phyloP scores from a whole-genome alignment of 2,888 invertebrate genomes.

The Atrina japonica region DNA sequence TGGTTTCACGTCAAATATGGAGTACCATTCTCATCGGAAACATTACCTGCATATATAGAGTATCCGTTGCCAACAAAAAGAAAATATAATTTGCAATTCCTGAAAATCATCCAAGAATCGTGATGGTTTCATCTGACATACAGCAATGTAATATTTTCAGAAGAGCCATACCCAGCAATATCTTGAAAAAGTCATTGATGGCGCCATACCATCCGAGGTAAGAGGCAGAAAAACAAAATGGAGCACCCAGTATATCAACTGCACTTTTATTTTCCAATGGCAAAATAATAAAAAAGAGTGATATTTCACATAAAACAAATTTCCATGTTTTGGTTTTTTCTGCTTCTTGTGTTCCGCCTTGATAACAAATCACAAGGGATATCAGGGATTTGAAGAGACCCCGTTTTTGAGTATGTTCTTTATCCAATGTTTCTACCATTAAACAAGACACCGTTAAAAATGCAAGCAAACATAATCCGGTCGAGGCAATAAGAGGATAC shows the following conservation, averaged over 20 bases:
- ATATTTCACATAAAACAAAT: neutral
- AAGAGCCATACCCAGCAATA: neutral
- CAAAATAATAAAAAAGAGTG: neutral
- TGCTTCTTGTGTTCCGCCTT: too few species aligned
- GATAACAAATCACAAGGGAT: neutral
- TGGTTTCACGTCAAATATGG: too few species aligned
- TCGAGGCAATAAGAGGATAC: constrained; percentile 25
- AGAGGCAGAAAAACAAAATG: constrained; percentile 33
- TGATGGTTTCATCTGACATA: constrained; percentile 21
- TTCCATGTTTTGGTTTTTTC: neutral
- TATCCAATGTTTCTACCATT: constrained; percentile 2
- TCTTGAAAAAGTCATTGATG: neutral
- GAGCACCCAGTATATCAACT: constrained; percentile 18
- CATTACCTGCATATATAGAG: neutral
- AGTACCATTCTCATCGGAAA: too few species aligned
- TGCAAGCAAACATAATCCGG: constrained; percentile 9
- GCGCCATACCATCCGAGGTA: constrained; percentile 30
- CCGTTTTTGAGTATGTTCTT: neutral
- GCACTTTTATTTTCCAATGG: neutral
- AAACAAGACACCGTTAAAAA: constrained; percentile 11
- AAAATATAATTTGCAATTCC: constrained; percentile 1
- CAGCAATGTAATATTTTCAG: constrained; percentile 18
- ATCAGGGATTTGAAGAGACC: neutral
- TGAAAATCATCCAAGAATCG: constrained; percentile 17
- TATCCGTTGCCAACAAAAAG: constrained; percentile 22